Evolutionary conservation across 2,888 invertebrate species (phyloP), one percentile per base, ranked within the genome.

Genomic region (Drosophila infuscata): DNA sequence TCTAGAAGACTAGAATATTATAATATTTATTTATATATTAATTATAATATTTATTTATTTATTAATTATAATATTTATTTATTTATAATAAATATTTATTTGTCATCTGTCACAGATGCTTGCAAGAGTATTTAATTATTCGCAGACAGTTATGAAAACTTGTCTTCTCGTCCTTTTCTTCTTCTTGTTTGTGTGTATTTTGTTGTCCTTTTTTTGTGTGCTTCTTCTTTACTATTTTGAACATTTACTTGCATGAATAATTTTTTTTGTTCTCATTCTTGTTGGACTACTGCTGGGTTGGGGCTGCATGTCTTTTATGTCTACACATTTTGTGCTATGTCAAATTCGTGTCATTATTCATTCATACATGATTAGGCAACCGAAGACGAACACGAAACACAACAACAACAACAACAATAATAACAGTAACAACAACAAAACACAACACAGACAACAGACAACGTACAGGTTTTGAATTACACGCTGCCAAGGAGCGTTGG

Each of bases 311-410:
- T 80, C 83, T 70, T 86, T 82, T 83, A 70, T 80, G 76, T 69
- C 68, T 69, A 30, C 57, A 77, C 83, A 67, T 76, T 83, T 82
- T 85, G 83, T 82, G 83, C 88, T 79, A 81, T 88, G 83, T 89
- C 89, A 90, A 90, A 89, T 82, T 85, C 85, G 83, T 81, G 87
- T 89, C 90, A 90, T 90, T 90, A 90, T 87, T 90, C 89, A 90
- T 90, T 90, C 83, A 90, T 89, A 85, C 89, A 88, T 90, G 90
- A 90, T 89, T 90, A 83, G 87, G 83, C 84, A 68, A 66, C 68
- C 62, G 52, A 79, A 71, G 29, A 53, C 20, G 53, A 53, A 56
- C 29, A 56, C 38, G 56, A 56, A 56, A 38, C n/a, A 38, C 32
- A 8, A 3, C 33, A 71, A 57, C 51, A 68, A 54, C 69, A 46